Percentiles rank a stretch among this genome's conserved stretches.
phyloP scores from a whole-genome alignment of 2,113 vertebrate species.

The Picathartes gymnocephalus region DNA sequence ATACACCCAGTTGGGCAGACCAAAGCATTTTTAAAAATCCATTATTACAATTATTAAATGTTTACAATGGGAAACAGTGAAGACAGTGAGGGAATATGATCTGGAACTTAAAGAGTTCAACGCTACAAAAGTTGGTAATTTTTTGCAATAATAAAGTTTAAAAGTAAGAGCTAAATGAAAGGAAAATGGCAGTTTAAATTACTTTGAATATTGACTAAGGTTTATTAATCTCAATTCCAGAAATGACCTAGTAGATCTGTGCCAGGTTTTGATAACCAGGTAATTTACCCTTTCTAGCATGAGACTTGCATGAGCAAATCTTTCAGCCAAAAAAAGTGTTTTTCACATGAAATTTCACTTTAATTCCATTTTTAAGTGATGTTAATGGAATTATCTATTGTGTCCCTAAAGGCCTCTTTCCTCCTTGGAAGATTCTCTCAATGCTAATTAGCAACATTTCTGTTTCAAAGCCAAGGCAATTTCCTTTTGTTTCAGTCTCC shows the following conservation, averaged over 20 bases:
- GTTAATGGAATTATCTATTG: neutral
- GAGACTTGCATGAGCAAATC: neutral
- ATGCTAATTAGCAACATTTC: neutral
- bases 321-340: neutral
- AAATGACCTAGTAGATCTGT: neutral
- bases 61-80: neutral
- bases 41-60: neutral
- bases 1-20: neutral
- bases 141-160: neutral
- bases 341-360: neutral
- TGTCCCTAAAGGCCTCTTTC: neutral
- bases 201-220: neutral
- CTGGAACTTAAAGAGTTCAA: neutral
- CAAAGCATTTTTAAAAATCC: neutral
- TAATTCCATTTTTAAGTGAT: neutral
- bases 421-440: neutral
- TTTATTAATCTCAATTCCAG: neutral
- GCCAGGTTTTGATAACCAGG: neutral
- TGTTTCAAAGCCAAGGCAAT: neutral
- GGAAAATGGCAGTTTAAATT: neutral
- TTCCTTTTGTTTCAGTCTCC: neutral
- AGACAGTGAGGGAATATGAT: neutral
- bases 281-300: neutral
- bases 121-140: neutral
- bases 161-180: neutral